Evolutionary conservation across 2,113 vertebrate genomes (phyloP).

Genomic region (Chionodraco myersi): DNA sequence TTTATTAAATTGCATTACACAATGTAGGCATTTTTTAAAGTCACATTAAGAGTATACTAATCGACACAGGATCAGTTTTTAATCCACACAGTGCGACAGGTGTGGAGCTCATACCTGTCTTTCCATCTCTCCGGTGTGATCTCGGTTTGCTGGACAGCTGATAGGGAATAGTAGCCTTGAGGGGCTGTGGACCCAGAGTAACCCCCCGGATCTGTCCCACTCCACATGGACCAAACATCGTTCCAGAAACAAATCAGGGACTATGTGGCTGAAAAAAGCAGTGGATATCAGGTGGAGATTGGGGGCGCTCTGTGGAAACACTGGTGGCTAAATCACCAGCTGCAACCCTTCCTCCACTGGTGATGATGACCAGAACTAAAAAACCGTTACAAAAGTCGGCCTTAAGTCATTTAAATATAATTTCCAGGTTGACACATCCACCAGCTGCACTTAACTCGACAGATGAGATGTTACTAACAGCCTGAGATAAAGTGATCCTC

Average conservation of each 20-base stretch:
- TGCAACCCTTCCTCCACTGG: constrained; percentile 60
- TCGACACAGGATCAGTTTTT: no score
- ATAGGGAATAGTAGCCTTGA: constrained; percentile 88
- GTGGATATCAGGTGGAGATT: constrained; percentile 22
- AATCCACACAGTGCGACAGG: constrained; percentile 5
- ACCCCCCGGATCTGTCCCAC: constrained; percentile 57
- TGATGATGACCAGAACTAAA: constrained; percentile 45
- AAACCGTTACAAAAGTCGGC: constrained; percentile 57
- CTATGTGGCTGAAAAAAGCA: neutral
- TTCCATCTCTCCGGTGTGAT: constrained; percentile 75
- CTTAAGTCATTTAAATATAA: neutral
- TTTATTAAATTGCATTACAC: no score
- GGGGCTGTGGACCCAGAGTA: constrained; percentile 82
- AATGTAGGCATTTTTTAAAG: no score
- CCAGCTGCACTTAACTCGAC: constrained; percentile 1
- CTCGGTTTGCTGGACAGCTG: constrained; percentile 84
- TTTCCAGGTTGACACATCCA: neutral
- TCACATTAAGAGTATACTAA: no score
- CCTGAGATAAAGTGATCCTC: constrained; percentile 1
- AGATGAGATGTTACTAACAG: constrained; percentile 6
- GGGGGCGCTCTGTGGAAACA: constrained; percentile 52
- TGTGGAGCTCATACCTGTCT: constrained; percentile 77
- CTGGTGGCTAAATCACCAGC: constrained; percentile 46
- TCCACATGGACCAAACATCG: constrained; percentile 76
- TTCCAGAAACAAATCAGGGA: constrained; percentile 10